Conservation (phyloP, 2,888 invertebrate species). For the Lasioglossum zephyrum region DNA sequence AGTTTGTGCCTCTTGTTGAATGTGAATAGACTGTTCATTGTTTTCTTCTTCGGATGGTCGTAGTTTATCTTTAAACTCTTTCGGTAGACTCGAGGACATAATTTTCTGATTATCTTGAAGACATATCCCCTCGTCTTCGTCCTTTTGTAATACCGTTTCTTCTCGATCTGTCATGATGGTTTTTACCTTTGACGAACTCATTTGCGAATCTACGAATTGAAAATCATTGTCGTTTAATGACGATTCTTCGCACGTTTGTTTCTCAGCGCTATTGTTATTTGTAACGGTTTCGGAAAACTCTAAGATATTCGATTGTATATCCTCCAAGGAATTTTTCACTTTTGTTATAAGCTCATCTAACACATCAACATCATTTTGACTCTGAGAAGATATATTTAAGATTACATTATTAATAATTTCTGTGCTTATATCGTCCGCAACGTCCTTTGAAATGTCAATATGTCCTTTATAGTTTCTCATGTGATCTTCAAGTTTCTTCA, state of each 20-base stretch:
- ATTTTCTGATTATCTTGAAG: conserved; percentile 35
- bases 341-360: conserved; percentile 37
- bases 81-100: conserved; percentile 49
- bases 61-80: conserved; percentile 63
- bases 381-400: conserved; percentile 48
- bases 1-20: conserved; percentile 53
- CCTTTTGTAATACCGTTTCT: conserved; percentile 34
- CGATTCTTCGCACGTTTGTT: conserved; percentile 33
- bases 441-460: conserved; percentile 20
- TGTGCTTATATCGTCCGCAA: conserved; percentile 37
- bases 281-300: conserved; percentile 43
- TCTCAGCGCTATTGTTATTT: conserved; percentile 36
- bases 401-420: conserved; percentile 49
- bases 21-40: conserved; percentile 44
- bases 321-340: conserved; percentile 28
- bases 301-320: conserved; percentile 23
- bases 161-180: conserved; percentile 20
- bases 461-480: conserved; percentile 48
- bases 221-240: conserved; percentile 14
- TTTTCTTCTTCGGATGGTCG: conserved; percentile 56
- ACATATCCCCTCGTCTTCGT: conserved; percentile 37
- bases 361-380: conserved; percentile 54
- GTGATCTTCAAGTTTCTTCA: conserved; percentile 38
- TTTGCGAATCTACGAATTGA: conserved; percentile 22
- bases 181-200: conserved; percentile 1